Evolutionary conservation across 2,113 vertebrate species (phyloP).

Genomic region (Origma solitaria): DNA sequence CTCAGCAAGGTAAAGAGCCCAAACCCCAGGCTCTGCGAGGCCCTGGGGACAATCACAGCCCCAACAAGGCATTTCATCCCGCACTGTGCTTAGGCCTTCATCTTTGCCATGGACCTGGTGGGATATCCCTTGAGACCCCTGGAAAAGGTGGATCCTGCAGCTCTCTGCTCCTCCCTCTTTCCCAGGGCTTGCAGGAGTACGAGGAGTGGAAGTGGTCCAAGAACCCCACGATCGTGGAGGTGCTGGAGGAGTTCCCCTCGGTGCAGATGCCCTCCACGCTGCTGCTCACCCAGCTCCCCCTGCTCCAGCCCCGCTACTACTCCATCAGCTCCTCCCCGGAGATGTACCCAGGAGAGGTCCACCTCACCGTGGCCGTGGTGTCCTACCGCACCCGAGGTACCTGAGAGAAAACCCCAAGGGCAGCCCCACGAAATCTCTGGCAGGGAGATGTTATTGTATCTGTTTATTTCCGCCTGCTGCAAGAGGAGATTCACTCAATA

Average conservation of each 20-base stretch:
- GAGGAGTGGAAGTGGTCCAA: constrained; percentile 99
- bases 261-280: constrained; percentile 92
- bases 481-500: neutral
- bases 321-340: constrained; percentile 98
- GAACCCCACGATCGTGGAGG: constrained; percentile 91
- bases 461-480: neutral
- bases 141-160: neutral
- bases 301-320: constrained; percentile 94
- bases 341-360: constrained; percentile 87
- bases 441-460: neutral
- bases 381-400: constrained; percentile 90
- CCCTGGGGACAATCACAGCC: neutral
- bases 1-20: constrained; percentile 87
- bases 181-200: constrained; percentile 93
- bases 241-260: constrained; percentile 92
- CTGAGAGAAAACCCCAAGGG: fast-evolving
- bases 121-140: neutral
- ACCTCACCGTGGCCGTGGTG: constrained; percentile 95
- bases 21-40: neutral
- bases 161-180: neutral
- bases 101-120: fast-evolving
- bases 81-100: neutral
- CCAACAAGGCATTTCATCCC: neutral
- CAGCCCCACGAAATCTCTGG: neutral
- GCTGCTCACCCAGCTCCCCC: constrained; percentile 92